phyloP scores from a whole-genome alignment of 2,113 vertebrate genomes.

The Ailurus styani region DNA sequence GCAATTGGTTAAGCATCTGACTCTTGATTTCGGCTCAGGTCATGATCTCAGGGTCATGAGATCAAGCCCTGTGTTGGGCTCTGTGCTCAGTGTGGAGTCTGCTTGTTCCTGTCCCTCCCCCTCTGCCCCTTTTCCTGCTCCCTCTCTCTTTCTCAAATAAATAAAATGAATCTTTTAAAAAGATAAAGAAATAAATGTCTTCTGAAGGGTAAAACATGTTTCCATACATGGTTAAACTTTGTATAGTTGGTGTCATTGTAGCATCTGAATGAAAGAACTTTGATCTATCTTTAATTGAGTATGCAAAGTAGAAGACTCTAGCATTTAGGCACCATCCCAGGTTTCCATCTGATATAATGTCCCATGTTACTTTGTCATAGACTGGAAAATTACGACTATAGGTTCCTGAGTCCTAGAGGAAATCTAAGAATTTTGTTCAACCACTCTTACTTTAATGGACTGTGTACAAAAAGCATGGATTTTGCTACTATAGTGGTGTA shows the following conservation, averaged over 20 bases:
- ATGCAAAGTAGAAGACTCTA: background rate
- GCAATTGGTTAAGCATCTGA: background rate
- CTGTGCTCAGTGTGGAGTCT: background rate
- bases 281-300: background rate
- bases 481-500: background rate
- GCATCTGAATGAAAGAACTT: background rate
- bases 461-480: background rate
- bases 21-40: background rate
- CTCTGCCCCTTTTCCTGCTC: background rate
- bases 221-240: background rate
- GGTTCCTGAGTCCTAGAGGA: background rate
- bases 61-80: background rate
- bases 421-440: background rate
- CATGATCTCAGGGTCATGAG: background rate
- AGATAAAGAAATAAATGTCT: background rate
- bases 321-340: background rate
- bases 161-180: background rate
- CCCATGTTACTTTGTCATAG: background rate
- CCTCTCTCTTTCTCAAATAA: background rate
- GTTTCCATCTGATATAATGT: background rate
- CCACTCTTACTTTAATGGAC: background rate
- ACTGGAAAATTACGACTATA: background rate
- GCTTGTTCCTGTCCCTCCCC: background rate
- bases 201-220: slow-evolving; percentile 22
- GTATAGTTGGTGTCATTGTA: background rate